Evolutionary conservation across 2,888 invertebrate species (phyloP).

Genomic region (Anthophora plumipes): DNA sequence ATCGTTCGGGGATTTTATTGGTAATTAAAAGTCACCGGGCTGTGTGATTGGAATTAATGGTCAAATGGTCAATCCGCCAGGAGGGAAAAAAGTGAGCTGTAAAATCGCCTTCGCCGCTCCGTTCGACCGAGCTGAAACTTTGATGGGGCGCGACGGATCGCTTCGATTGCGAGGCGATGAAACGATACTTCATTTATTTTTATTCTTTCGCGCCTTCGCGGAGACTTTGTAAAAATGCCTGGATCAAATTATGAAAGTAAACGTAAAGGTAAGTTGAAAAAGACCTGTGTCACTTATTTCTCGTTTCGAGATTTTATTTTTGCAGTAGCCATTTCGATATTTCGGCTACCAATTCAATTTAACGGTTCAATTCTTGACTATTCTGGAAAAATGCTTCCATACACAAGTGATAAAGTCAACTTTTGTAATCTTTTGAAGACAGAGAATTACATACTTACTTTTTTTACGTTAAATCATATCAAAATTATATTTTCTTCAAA

Average conservation of each 20-base stretch:
- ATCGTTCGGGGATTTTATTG: slow-evolving; percentile 81
- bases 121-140: slow-evolving; percentile 46
- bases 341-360: not conserved
- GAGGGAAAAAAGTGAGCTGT: slow-evolving; percentile 69
- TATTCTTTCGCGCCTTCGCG: not conserved
- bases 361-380: no score
- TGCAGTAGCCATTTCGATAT: no score
- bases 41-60: slow-evolving; percentile 84
- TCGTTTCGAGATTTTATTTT: not conserved
- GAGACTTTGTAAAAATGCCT: not conserved
- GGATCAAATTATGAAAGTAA: not conserved
- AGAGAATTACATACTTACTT: no score
- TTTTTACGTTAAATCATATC: no score
- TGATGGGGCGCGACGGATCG: slow-evolving; percentile 17
- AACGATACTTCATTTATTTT: slow-evolving; percentile 33
- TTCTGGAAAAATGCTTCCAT: no score
- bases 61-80: slow-evolving; percentile 80
- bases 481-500: no score
- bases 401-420: no score
- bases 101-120: slow-evolving; percentile 56
- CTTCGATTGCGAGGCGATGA: slow-evolving; percentile 35
- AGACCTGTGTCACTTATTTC: no score
- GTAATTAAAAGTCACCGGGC: slow-evolving; percentile 83
- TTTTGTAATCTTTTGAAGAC: no score
- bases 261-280: not conserved